Evolutionary conservation across 2,113 vertebrate species (phyloP), one percentile per base, ranked within the genome.

Genomic region (Egretta garzetta): DNA sequence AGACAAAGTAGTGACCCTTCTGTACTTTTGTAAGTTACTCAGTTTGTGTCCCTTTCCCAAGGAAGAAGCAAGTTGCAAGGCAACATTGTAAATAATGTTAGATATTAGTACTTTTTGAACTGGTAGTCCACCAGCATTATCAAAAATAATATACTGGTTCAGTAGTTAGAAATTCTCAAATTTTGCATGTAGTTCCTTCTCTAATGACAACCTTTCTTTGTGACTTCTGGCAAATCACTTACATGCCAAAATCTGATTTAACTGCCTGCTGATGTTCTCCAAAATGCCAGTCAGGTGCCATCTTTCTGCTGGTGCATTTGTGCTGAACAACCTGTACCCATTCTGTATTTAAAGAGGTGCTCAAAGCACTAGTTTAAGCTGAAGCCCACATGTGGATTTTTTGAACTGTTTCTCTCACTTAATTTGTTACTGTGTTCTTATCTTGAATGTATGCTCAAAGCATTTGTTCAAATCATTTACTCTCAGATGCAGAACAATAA

Each of bases 1-100:
- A 98, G 99, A 90, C 99, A 99, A 92, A 99, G 99, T 98, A 99
- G 99, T 92, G 99, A 99, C 96, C 99, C 99, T 14, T 99, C 99
- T 88, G 99, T 99, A 62, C 99, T 99, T 97, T 98, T 99, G 99
- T 99, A 97, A 99, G 99, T 98, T 37, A 35, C 60, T 81, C 23
- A 30, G 2, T 80, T 83, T 93, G 37, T 85, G 8, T 80, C 8
- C 12, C 7, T 90, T 76, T 14, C 17, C 6, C 18, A 47, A 11
- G 53, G 55, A 83, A 58, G 12, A 80, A 41, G 2, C 19, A 90
- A 60, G 14, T 64, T 9, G 10, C 55, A 62, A 83, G 23, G 67
- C 63, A 81, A 62, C 16, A 3, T 27, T 62, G 9, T 7, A 2
- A 5, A 16, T 62, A 8, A 26, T 88, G 9, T 63, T 37, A 41